These are phyloP conservation scores for Galleria mellonella DNA, from an alignment of 1,140 invertebrate genomes.

Conservation along the genomic window DNA sequence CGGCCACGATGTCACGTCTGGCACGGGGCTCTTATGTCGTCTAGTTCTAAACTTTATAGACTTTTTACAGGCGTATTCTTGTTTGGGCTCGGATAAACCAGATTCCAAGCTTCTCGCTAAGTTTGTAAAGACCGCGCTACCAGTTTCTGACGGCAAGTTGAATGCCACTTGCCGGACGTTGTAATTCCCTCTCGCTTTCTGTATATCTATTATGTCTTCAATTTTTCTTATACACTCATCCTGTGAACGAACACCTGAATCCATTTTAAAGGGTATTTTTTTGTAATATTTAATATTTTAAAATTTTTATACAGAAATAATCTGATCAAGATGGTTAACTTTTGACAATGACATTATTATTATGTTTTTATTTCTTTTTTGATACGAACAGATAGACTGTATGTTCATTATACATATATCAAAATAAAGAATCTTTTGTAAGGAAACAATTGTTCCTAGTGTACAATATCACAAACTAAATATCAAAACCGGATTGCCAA, in stretches of 20 bases:
- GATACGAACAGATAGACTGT: too few relatives aligned
- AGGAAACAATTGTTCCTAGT: too few relatives aligned
- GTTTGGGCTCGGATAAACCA: constrained; percentile 31
- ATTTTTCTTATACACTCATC: constrained; percentile 50
- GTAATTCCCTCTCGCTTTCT: constrained; percentile 55
- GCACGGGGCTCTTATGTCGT: constrained; percentile 25
- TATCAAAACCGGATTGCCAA: too few relatives aligned
- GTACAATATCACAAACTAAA: too few relatives aligned
- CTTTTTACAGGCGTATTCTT: constrained; percentile 20
- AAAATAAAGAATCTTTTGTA: too few relatives aligned
- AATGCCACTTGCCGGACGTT: constrained; percentile 51
- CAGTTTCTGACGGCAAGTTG: constrained; percentile 32
- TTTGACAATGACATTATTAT: constrained; percentile 3
- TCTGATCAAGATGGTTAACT: constrained; percentile 8
- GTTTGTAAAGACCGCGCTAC: constrained; percentile 28
- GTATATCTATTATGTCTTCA: constrained; percentile 61
- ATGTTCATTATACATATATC: too few relatives aligned
- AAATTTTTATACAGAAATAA: constrained; percentile 23
- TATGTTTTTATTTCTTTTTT: too few relatives aligned
- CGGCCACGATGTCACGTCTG: constrained; percentile 53
- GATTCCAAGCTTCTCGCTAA: constrained; percentile 42
- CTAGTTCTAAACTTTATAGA: constrained; percentile 30
- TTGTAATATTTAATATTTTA: constrained; percentile 27
- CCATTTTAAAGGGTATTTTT: constrained; percentile 33
- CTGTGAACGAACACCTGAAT: constrained; percentile 17